A percentile compares a stretch with the other conserved stretches of the same genome.
phyloP scores from a whole-genome alignment of 2,888 invertebrate genomes.

The Andrena minutula region DNA sequence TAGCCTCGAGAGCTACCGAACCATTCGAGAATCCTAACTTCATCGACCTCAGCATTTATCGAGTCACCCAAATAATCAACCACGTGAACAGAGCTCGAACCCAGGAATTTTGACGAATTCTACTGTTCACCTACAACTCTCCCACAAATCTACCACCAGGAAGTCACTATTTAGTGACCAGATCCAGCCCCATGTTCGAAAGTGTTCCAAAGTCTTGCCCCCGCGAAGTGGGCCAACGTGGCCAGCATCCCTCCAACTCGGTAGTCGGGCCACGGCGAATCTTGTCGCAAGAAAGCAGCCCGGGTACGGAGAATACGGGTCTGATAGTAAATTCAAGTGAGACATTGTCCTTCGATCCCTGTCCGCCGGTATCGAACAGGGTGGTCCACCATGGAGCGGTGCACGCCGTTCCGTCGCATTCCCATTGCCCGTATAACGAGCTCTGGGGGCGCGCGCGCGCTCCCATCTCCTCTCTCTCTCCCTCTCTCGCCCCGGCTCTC shows the following conservation, averaged over 20 bases:
- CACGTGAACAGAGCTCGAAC: not conserved
- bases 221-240: constrained; percentile 6
- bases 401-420: constrained; percentile 75
- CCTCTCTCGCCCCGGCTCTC: constrained; percentile 21
- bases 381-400: constrained; percentile 73
- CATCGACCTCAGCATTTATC: too few relatives aligned
- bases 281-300: constrained; percentile 72
- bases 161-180: not conserved
- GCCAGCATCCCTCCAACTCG: not conserved
- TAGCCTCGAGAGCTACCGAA: too few relatives aligned
- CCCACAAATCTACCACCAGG: not conserved
- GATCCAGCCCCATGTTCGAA: not conserved
- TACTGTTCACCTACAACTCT: not conserved
- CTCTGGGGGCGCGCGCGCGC: constrained; percentile 66
- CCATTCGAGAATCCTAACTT: too few relatives aligned
- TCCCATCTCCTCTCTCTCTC: constrained; percentile 45
- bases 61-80: too few relatives aligned
- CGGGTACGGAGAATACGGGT: constrained; percentile 70
- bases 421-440: constrained; percentile 79
- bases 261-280: constrained; percentile 29
- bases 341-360: constrained; percentile 76
- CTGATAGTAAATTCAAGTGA: constrained; percentile 79
- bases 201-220: not conserved
- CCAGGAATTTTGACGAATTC: not conserved
- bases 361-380: constrained; percentile 72